Base-by-base conservation (phyloP, 2,797 vertebrate species). In the Hemibagrus guttatus region DNA sequence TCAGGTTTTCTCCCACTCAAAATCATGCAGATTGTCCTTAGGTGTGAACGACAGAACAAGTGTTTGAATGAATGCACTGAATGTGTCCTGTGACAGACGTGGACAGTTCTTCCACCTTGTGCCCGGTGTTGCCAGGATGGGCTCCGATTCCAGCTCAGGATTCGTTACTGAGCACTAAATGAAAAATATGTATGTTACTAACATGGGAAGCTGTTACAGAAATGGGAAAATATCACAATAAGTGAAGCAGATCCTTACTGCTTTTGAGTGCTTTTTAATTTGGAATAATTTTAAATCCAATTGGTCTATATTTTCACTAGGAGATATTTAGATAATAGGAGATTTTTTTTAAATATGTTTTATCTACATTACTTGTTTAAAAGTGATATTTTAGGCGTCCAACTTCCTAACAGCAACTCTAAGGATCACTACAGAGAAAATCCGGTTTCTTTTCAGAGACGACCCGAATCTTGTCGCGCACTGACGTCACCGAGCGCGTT, bases 401-500 rank as follows among this genome's bases (percentile, higher is more conserved):
- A 39, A 1, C 35, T 75, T 14, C 4, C 19, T 2, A 75, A n/a
- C 42, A 7, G 7, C 46, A 14, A 26, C 49, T 17, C n/a, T 54
- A 54, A 31, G 54, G 7, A 75, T 76, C 74, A 28, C 42, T 49
- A 7, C 3, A 75, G 0, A 78, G 28, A 79, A 79, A 80, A 80
- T 4, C 12, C 42, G 52, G 28, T 16, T 54, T 76, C 14, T 39
- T 80, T 61, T 49, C 26, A 56, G 11, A 12, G n/a, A 49, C 74
- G 26, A n/a, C 13, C 26, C 42, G 58, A 68, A 66, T 68, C 31
- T 66, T 66, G 42, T 52, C 72, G 63, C 71, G 59, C 42, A 35
- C 19, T 85, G 75, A 75, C 68, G 31, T 85, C 81, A 42, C 23
- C 39, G 5, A 82, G 78, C 58, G 79, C 64, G 28, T 76, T 84